Base-by-base conservation (phyloP, 2,888 invertebrate genomes). In the Drosophila anomalata region DNA sequence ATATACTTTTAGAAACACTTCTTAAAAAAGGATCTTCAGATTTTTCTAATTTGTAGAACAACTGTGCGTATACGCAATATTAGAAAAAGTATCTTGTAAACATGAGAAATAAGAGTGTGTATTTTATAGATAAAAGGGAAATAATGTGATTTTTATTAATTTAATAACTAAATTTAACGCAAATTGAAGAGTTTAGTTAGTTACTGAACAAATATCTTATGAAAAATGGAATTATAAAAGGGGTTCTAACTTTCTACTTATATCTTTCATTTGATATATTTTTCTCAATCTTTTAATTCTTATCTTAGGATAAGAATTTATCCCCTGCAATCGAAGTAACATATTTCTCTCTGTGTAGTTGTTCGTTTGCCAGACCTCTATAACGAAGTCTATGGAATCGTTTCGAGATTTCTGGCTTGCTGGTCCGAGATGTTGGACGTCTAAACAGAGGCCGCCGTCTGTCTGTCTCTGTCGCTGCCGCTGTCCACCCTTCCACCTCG, bases 381-480 rank as follows among this genome's bases (percentile, higher is more conserved):
- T 29, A 59, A 42, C 59, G 36, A 36, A 44, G 68, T 61, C 46
- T 68, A 26, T 42, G 55, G 61, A 69, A 55, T 54, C 50, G 67
- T 46, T 46, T 62, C 62, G 62, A 62, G 58, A 55, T 50, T 36
- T 62, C 61, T 41, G 61, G 61, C 61, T 26, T 48, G 39, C 41
- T 17, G 58, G 33, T 41, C 48, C 41, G 24, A 51, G 41, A 42
- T 20, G 63, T 51, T 65, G 63, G 65, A 67, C 63, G 67, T 63
- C 67, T 67, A 66, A 66, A 66, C 65, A 67, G 67, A 67, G 63
- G 65, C 67, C 72, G 56, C 51, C 57, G 50, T 57, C 41, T 54
- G 41, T 56, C 31, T 52, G 51, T 50, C 52, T 62, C 59, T 47
- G 31, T 65, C 56, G 14, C 59, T 47, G 31, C 57, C 56, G 14